Evolutionary conservation across 2,797 vertebrate genomes (phyloP).

Genomic region (Brachymystax lenok): DNA sequence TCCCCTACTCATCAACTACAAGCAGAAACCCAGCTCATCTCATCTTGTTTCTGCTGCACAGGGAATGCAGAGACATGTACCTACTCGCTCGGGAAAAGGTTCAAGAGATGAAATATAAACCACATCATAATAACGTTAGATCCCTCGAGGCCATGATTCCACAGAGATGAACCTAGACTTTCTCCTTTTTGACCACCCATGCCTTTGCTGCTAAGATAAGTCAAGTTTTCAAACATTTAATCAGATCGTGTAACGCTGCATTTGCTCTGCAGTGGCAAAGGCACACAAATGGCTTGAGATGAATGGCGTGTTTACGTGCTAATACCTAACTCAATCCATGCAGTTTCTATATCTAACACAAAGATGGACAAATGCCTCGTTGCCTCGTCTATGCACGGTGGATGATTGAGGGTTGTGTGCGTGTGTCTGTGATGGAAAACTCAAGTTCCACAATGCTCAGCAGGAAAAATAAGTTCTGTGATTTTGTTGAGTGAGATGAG

Average conservation of each 20-base stretch:
- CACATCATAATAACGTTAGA: conserved; percentile 70
- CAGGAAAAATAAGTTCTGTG: neutral
- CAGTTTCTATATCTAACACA: conserved; percentile 40
- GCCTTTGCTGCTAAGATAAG: conserved; percentile 44
- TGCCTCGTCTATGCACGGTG: neutral
- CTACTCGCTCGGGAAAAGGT: conserved; percentile 67
- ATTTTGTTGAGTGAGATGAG: too few species aligned
- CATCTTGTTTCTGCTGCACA: conserved; percentile 70
- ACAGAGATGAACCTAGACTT: conserved; percentile 64
- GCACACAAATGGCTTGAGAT: conserved; percentile 39
- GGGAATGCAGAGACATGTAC: conserved; percentile 73
- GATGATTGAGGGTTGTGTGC: neutral
- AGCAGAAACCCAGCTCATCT: conserved; percentile 60
- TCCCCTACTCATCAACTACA: conserved; percentile 48
- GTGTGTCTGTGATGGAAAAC: neutral
- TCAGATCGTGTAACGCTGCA: conserved; percentile 27
- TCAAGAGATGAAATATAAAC: conserved; percentile 79
- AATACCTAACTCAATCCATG: conserved; percentile 43
- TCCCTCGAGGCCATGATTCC: conserved; percentile 71
- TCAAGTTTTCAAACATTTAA: conserved; percentile 23
- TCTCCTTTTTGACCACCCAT: conserved; percentile 70
- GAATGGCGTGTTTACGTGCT: conserved; percentile 40
- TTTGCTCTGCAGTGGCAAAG: conserved; percentile 10
- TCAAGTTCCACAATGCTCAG: neutral
- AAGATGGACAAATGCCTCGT: neutral